Conservation (phyloP, 2,797 vertebrate genomes). For the Pyrocephalus nanus region DNA sequence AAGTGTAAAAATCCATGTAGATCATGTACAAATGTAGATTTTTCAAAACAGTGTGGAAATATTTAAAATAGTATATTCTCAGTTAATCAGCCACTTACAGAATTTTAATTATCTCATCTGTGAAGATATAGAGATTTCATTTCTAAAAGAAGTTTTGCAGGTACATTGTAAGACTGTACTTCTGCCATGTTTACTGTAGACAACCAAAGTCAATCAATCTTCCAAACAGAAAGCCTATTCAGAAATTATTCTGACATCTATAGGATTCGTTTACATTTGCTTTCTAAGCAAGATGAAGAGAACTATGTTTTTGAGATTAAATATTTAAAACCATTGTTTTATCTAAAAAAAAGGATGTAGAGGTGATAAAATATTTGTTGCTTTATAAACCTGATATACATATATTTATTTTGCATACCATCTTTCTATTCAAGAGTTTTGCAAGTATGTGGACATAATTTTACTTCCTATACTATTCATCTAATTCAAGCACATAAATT, state of each 20-base stretch:
- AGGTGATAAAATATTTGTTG: neutral
- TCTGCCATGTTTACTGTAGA: neutral
- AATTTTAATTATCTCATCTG: conserved; percentile 58
- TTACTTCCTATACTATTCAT: neutral
- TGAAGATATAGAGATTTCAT: conserved; percentile 11
- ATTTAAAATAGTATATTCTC: conserved; percentile 37
- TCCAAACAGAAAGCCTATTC: neutral
- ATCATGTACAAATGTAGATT: conserved; percentile 20
- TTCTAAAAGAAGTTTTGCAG: conserved; percentile 15
- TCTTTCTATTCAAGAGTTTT: conserved; percentile 7
- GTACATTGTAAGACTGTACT: neutral
- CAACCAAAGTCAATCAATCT: conserved; percentile 4
- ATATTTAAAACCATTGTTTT: neutral
- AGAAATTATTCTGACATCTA: neutral
- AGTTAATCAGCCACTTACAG: conserved; percentile 44
- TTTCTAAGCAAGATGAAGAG: conserved; percentile 4
- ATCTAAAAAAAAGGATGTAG: conserved; percentile 13
- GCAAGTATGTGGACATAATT: neutral
- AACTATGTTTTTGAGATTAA: neutral
- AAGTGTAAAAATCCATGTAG: conserved; percentile 37
- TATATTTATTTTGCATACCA: neutral
- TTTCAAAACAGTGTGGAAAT: conserved; percentile 39
- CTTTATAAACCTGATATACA: neutral
- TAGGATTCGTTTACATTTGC: neutral
- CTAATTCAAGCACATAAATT: neutral